Conservation (phyloP, 2,113 vertebrate species). For the Nematolebias whitei region DNA sequence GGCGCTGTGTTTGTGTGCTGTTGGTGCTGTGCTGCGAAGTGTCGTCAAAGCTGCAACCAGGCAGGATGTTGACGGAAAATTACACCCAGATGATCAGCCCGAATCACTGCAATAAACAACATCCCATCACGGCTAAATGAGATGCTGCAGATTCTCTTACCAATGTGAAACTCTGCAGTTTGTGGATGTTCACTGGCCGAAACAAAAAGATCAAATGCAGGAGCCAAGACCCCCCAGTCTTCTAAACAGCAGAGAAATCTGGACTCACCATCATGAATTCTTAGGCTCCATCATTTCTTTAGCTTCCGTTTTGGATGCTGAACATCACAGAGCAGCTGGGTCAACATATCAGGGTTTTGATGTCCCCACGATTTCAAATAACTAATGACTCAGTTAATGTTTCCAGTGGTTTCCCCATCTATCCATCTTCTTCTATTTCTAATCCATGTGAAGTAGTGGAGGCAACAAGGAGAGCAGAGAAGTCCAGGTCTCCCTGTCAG, state of each 20-base stretch:
- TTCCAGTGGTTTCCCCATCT: no score
- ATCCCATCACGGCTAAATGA: constrained; percentile 44
- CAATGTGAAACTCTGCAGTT: constrained; percentile 20
- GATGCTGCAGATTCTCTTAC: constrained; percentile 50
- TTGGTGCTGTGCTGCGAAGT: constrained; percentile 21
- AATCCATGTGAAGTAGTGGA: no score
- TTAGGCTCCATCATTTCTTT: background rate
- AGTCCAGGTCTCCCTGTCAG: no score
- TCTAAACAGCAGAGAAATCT: constrained; percentile 19
- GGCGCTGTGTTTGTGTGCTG: constrained; percentile 1
- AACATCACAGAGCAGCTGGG: constrained; percentile 21
- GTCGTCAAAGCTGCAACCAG: constrained; percentile 38
- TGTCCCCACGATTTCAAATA: no score
- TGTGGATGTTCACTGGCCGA: constrained; percentile 14
- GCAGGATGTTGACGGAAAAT: constrained; percentile 52
- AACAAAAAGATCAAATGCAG: constrained; percentile 27
- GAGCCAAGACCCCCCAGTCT: constrained; percentile 12
- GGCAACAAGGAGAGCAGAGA: no score
- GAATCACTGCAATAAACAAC: constrained; percentile 51
- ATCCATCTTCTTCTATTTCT: no score
- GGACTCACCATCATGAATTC: constrained; percentile 3
- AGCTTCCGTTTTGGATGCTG: background rate
- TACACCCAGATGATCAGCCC: constrained; percentile 53
- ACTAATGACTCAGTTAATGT: no score
- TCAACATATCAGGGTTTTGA: background rate